Evolutionary conservation across 2,888 invertebrate genomes (phyloP).

Genomic region (Incurvaria masculella): DNA sequence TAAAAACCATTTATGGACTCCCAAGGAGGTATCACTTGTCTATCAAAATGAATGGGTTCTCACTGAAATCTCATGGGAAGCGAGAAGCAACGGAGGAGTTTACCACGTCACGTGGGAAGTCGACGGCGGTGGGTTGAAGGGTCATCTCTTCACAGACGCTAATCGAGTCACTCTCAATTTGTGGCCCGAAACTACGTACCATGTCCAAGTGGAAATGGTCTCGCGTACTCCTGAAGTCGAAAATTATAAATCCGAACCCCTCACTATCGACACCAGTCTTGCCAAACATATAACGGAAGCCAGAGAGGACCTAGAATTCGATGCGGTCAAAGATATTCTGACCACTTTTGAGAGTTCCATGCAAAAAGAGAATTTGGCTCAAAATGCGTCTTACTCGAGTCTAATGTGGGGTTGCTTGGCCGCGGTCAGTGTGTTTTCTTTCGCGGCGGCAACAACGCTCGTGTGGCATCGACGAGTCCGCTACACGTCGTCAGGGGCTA

Average conservation of each 20-base stretch:
- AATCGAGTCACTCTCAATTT: conserved; percentile 61
- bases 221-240: conserved; percentile 32
- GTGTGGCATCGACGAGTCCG: conserved; percentile 22
- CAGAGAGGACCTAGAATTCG: conserved; percentile 24
- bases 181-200: conserved; percentile 64
- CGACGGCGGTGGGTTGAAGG: conserved; percentile 62
- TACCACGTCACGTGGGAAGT: conserved; percentile 68
- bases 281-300: conserved; percentile 38
- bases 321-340: conserved; percentile 23
- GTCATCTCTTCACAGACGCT: conserved; percentile 63
- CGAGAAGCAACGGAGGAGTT: conserved; percentile 40
- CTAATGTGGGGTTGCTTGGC: conserved; percentile 35
- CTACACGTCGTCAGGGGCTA: not conserved
- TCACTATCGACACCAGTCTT: conserved; percentile 38
- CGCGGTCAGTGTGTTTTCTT: conserved; percentile 32
- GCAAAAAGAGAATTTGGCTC: conserved; percentile 26
- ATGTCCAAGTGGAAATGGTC: conserved; percentile 56
- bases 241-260: conserved; percentile 39
- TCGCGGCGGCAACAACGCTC: conserved; percentile 26
- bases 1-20: conserved; percentile 35
- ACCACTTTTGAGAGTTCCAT: conserved; percentile 36
- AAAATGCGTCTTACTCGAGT: conserved; percentile 27
- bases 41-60: conserved; percentile 54
- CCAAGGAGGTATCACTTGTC: conserved; percentile 50
- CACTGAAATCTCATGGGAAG: conserved; percentile 57